Conservation (phyloP, 2,888 invertebrate genomes). For the Eupithecia vulgata region DNA sequence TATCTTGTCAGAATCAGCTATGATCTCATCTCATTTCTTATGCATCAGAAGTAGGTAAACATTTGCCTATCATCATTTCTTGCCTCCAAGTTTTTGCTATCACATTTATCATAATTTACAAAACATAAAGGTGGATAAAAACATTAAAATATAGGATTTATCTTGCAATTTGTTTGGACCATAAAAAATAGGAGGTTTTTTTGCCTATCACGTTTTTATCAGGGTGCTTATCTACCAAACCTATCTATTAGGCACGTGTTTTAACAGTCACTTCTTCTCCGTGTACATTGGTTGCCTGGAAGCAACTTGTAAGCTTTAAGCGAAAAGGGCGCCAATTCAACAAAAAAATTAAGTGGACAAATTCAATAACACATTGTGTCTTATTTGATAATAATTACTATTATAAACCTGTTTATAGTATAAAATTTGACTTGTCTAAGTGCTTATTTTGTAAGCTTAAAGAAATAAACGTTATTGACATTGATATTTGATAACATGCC, state of each 20-base stretch:
- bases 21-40: constrained; percentile 4
- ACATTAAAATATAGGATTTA: constrained; percentile 1
- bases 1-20: not conserved
- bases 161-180: not conserved
- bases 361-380: too few species aligned
- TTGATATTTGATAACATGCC: too few species aligned
- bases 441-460: too few species aligned
- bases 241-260: not conserved
- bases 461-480: too few species aligned
- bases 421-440: too few species aligned
- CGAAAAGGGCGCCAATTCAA: too few species aligned
- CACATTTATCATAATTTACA: not conserved
- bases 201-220: not conserved
- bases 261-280: too few species aligned
- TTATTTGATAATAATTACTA: too few species aligned
- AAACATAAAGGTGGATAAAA: constrained; percentile 1
- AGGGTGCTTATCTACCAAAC: not conserved
- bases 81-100: constrained; percentile 10
- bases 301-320: too few species aligned
- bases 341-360: too few species aligned
- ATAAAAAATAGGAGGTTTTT: not conserved
- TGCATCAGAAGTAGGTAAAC: not conserved
- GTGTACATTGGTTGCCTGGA: too few species aligned
- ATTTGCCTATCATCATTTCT: constrained; percentile 1
- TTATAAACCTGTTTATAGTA: too few species aligned